Percentiles rank a stretch among this genome's conserved stretches.
phyloP scores from a whole-genome alignment of 2,888 invertebrate species.

The Timema podura region DNA sequence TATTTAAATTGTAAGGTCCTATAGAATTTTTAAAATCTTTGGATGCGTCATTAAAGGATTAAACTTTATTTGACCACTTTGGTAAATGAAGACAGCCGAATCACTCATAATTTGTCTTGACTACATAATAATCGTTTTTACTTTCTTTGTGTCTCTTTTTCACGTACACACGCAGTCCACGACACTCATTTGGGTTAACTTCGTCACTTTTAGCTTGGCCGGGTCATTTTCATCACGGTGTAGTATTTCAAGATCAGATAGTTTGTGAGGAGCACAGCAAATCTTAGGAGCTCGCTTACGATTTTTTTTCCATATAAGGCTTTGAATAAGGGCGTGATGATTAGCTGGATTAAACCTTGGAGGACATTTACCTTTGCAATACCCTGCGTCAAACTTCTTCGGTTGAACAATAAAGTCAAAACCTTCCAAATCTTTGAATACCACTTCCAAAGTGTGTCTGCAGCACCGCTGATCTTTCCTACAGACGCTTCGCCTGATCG shows the following conservation, averaged over 20 bases:
- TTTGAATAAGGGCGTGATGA: slow-evolving; percentile 66
- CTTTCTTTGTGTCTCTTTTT: neutral
- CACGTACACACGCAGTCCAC: slow-evolving; percentile 69
- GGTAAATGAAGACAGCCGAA: neutral
- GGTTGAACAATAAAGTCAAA: slow-evolving; percentile 65
- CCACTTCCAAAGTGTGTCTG: slow-evolving; percentile 61
- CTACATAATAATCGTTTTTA: too few species aligned
- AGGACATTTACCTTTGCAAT: slow-evolving; percentile 65
- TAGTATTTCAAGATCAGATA: slow-evolving; percentile 60
- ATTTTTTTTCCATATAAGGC: slow-evolving; percentile 59
- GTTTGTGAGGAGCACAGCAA: slow-evolving; percentile 66
- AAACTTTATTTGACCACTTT: neutral
- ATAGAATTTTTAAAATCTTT: neutral
- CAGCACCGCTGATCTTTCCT: slow-evolving; percentile 50
- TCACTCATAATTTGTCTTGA: too few species aligned
- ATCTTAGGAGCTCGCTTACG: slow-evolving; percentile 52
- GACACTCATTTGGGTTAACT: slow-evolving; percentile 67
- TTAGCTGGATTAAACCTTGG: slow-evolving; percentile 64
- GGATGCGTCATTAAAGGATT: slow-evolving; percentile 1
- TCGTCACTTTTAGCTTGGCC: slow-evolving; percentile 59
- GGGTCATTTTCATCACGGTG: slow-evolving; percentile 60
- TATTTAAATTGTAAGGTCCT: neutral
- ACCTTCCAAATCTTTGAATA: slow-evolving; percentile 60
- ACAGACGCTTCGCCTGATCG: slow-evolving; percentile 35
- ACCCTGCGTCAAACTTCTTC: slow-evolving; percentile 66